A percentile compares a stretch with the other conserved stretches of the same genome.
Conservation (phyloP, 2,888 invertebrate genomes). For the Drosophila parthenogenetica region DNA sequence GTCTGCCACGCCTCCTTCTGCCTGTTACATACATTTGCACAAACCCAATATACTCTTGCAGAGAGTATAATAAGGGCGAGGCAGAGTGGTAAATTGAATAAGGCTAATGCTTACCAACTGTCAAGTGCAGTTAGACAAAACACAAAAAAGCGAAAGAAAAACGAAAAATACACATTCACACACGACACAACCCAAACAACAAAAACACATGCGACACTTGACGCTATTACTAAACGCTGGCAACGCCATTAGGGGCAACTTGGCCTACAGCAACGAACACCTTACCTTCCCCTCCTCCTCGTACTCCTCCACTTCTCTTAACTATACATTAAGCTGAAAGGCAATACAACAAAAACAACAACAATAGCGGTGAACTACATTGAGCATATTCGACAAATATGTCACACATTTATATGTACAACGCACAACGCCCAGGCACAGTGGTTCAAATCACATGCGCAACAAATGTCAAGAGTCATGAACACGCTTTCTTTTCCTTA, state of each 20-base stretch:
- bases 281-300: slow-evolving; percentile 45
- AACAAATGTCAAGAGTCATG: neutral
- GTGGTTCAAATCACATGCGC: slow-evolving; percentile 35
- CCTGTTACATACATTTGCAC: too few species aligned
- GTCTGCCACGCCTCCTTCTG: too few species aligned
- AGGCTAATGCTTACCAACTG: slow-evolving; percentile 79
- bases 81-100: slow-evolving; percentile 69
- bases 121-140: slow-evolving; percentile 79
- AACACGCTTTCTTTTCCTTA: too few species aligned
- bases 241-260: slow-evolving; percentile 76
- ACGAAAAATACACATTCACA: slow-evolving; percentile 27
- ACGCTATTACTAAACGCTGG: slow-evolving; percentile 79
- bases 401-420: slow-evolving; percentile 76
- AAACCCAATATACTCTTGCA: too few species aligned
- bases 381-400: slow-evolving; percentile 80
- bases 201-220: slow-evolving; percentile 70
- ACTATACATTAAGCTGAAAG: slow-evolving; percentile 38
- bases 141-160: slow-evolving; percentile 52
- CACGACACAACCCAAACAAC: slow-evolving; percentile 15
- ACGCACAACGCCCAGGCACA: slow-evolving; percentile 50
- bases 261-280: slow-evolving; percentile 63
- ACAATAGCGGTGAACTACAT: slow-evolving; percentile 66
- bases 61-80: too few species aligned
- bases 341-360: slow-evolving; percentile 33
- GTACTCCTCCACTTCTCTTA: neutral